A percentile compares a stretch with the other conserved stretches of the same genome.
phyloP scores from a whole-genome alignment of 2,113 vertebrate genomes.

The Geococcyx californianus region DNA sequence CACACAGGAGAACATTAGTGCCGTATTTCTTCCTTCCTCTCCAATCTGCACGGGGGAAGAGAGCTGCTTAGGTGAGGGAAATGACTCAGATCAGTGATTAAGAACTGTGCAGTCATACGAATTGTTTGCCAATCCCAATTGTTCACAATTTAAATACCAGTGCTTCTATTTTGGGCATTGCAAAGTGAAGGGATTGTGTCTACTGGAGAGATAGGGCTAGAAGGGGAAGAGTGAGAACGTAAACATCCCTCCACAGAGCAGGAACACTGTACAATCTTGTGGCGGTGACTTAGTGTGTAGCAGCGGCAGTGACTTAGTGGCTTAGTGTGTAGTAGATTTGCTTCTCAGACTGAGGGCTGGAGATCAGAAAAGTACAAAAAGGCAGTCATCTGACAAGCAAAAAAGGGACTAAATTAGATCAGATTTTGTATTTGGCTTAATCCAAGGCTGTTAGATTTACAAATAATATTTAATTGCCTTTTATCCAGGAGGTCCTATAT shows the following conservation, averaged over 20 bases:
- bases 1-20: not conserved
- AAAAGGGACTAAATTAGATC: not conserved
- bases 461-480: not conserved
- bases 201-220: not conserved
- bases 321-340: not conserved
- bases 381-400: not conserved
- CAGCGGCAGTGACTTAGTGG: no score
- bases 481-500: not conserved
- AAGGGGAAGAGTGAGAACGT: not conserved
- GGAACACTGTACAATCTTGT: not conserved
- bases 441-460: not conserved
- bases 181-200: not conserved
- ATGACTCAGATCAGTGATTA: not conserved
- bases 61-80: slow-evolving; percentile 32
- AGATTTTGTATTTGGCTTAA: not conserved
- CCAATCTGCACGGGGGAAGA: not conserved
- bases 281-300: not conserved
- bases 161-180: not conserved
- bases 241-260: not conserved
- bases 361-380: not conserved
- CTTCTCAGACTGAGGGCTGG: not conserved
- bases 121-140: not conserved
- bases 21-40: not conserved
- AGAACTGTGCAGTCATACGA: not conserved
- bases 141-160: not conserved